phyloP scores from a whole-genome alignment of 2,797 vertebrate genomes.

The Oryzias sinensis region DNA sequence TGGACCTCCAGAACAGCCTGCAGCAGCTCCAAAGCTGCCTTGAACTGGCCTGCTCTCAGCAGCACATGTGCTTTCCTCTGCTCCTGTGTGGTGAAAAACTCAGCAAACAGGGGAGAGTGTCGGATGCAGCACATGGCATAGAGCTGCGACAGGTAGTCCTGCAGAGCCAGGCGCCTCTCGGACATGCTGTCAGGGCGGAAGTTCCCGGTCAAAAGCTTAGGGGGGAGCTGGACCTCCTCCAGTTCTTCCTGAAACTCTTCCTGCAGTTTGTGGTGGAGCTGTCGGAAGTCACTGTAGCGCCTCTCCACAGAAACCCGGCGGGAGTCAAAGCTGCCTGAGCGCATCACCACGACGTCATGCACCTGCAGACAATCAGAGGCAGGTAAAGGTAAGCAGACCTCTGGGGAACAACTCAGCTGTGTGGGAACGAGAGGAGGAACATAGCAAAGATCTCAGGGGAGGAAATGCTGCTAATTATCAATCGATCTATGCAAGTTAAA shows the following conservation, averaged over 20 bases:
- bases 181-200: slow-evolving; percentile 81
- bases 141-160: slow-evolving; percentile 84
- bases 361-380: slow-evolving; percentile 63
- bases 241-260: slow-evolving; percentile 85
- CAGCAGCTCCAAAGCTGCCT: slow-evolving; percentile 75
- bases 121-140: slow-evolving; percentile 77
- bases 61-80: slow-evolving; percentile 79
- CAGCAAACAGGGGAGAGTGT: slow-evolving; percentile 74
- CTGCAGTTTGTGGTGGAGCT: slow-evolving; percentile 81
- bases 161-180: slow-evolving; percentile 83
- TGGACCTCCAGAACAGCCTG: slow-evolving; percentile 75
- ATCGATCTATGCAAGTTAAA: no score
- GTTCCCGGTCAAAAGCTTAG: slow-evolving; percentile 82
- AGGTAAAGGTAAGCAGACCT: no score
- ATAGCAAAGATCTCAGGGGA: background rate
- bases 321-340: slow-evolving; percentile 89
- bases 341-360: slow-evolving; percentile 87
- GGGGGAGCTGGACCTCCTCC: slow-evolving; percentile 86
- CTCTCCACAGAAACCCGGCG: slow-evolving; percentile 82
- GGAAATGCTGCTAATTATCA: no score
- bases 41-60: slow-evolving; percentile 86
- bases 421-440: no score
- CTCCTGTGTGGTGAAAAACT: slow-evolving; percentile 85
- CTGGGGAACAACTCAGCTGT: no score
- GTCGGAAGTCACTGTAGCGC: slow-evolving; percentile 88